A percentile compares a stretch with the other conserved stretches of the same genome.
phyloP scores from a whole-genome alignment of 2,888 invertebrate genomes.

The Megalurothrips usitatus region DNA sequence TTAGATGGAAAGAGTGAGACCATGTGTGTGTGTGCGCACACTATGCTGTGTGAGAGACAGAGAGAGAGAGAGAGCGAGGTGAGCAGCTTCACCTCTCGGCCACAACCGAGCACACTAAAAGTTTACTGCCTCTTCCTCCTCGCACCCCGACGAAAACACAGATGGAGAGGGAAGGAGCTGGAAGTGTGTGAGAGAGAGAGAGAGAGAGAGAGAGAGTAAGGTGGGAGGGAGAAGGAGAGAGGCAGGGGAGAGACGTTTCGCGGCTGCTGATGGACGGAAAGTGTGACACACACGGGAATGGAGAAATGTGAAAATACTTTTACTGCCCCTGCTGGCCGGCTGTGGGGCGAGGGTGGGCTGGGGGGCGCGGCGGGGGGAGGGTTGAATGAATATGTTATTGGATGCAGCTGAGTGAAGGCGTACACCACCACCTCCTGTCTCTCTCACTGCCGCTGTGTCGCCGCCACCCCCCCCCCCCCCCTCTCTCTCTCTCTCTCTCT shows the following conservation, averaged over 20 bases:
- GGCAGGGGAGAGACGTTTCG: not conserved
- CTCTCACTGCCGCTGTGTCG: no score
- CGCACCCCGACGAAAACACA: not conserved
- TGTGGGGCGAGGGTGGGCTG: not conserved
- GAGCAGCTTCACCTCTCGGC: conserved; percentile 21
- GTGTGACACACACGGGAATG: not conserved
- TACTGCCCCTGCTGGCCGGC: not conserved
- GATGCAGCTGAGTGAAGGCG: not conserved
- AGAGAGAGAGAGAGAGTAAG: not conserved
- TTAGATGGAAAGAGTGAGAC: not conserved
- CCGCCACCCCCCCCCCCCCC: not conserved
- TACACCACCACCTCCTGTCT: no score
- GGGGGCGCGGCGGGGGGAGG: not conserved
- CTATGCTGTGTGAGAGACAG: not conserved
- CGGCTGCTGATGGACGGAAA: not conserved
- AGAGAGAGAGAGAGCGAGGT: not conserved
- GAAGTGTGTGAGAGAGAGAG: not conserved
- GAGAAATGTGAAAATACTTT: not conserved
- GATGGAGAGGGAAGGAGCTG: not conserved
- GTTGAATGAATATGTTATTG: not conserved
- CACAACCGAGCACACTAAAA: conserved; percentile 21
- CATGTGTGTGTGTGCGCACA: not conserved
- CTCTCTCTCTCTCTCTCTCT: not conserved
- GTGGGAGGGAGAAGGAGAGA: not conserved
- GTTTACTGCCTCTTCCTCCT: not conserved